These are phyloP conservation scores for Pristionchus mayeri DNA, from an alignment of 2,888 invertebrate species.

Conservation along the genomic window DNA sequence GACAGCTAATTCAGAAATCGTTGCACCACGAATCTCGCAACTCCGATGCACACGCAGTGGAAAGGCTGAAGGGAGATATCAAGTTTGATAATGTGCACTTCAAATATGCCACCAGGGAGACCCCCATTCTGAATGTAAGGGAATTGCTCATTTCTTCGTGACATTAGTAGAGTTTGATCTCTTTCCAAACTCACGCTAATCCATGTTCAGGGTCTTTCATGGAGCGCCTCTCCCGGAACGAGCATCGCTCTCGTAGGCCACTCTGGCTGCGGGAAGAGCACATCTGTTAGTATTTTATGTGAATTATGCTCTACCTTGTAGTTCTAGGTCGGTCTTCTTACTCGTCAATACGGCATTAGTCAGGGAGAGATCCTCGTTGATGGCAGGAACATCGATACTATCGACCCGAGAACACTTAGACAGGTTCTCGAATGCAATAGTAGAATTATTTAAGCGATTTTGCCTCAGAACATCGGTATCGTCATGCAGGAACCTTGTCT, in stretches of 20 bases:
- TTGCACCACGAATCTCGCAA: conserved; percentile 1
- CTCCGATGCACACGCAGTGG: neutral
- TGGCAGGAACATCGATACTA: conserved; percentile 8
- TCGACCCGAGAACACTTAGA: conserved; percentile 28
- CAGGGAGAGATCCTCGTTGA: conserved; percentile 28
- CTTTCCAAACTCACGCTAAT: neutral
- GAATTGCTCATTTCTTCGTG: too few species aligned
- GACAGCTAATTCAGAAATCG: neutral
- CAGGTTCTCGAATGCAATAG: neutral
- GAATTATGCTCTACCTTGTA: neutral
- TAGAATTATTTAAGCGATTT: neutral
- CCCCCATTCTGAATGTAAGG: conserved; percentile 39
- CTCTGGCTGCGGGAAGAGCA: conserved; percentile 45
- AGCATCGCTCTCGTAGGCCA: conserved; percentile 43
- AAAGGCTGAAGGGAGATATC: conserved; percentile 37
- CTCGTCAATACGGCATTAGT: conserved; percentile 15
- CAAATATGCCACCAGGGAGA: conserved; percentile 43
- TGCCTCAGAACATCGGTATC: conserved; percentile 49
- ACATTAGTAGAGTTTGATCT: too few species aligned
- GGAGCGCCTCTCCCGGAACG: conserved; percentile 19
- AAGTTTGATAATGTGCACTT: conserved; percentile 25
- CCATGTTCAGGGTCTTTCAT: neutral
- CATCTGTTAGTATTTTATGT: conserved; percentile 4
- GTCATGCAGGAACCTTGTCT: conserved; percentile 53
- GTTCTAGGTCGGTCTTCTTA: conserved; percentile 41